These are phyloP conservation scores for Drosophila lutescens DNA, from an alignment of 2,888 invertebrate genomes.

Conservation along the genomic window DNA sequence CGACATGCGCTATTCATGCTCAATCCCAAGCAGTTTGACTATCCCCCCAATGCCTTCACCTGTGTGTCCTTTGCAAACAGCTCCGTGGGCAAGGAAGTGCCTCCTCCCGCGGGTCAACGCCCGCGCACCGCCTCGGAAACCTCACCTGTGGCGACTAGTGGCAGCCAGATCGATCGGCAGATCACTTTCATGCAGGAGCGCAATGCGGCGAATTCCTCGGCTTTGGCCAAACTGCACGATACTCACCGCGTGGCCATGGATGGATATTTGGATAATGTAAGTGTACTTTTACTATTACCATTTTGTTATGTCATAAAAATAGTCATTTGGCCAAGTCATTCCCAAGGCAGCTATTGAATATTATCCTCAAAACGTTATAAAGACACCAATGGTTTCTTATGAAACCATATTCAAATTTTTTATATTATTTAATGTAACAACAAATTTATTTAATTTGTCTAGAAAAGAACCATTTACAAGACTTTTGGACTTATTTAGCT, in stretches of 20 bases:
- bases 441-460: too few species aligned
- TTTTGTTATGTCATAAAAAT: too few species aligned
- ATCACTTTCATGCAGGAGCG: conserved; percentile 75
- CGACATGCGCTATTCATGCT: conserved; percentile 86
- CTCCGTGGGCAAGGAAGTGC: conserved; percentile 12
- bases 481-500: too few species aligned
- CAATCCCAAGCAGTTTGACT: conserved; percentile 84
- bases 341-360: too few species aligned
- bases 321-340: too few species aligned
- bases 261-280: conserved; percentile 84
- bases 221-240: conserved; percentile 73
- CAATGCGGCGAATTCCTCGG: conserved; percentile 77
- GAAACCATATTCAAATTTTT: too few species aligned
- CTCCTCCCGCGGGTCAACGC: not conserved
- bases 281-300: conserved; percentile 1
- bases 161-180: conserved; percentile 70
- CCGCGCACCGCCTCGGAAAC: conserved; percentile 54
- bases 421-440: too few species aligned
- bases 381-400: not conserved
- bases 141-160: conserved; percentile 21
- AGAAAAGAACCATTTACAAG: too few species aligned
- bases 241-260: conserved; percentile 82
- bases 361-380: too few species aligned
- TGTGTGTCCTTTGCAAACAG: conserved; percentile 63
- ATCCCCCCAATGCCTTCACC: conserved; percentile 81